Base-by-base conservation (phyloP, 2,113 vertebrate genomes). In the Muntiacus muntjak region DNA sequence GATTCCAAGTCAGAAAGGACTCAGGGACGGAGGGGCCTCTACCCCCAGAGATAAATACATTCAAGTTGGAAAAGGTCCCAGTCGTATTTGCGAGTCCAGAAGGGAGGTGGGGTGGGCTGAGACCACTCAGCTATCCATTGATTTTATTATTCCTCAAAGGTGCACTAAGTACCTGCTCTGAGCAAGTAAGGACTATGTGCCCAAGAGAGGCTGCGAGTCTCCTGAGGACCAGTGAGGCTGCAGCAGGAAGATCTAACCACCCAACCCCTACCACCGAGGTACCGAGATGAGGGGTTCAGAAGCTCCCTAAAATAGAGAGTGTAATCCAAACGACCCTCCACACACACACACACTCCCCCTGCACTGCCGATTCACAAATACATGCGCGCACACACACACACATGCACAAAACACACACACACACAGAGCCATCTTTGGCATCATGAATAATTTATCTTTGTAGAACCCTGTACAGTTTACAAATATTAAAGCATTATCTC, bases 401-500 rank as follows among this genome's bases (percentile, higher is more conserved):
- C 33, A 7, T 8, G 3, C 14, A 6, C 40, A 76, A 76, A 40
- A 74, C 55, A 15, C n/a, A 16, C 78, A 16, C 78, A 10, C 54
- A 52, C 36, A 25, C 40, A 85, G 11, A 93, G 43, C 50, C 91
- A 91, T 97, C 97, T 97, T 55, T 54, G 54, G 76, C 76, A 89
- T 97, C 95, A 86, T 97, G 97, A 96, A 97, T 92, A 94, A 97
- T 97, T 97, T 88, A 97, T 92, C 88, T 97, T 71, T 71, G 67
- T 79, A 96, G 93, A 94, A 88, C 33, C 58, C 89, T 25, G 60
- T 62, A 90, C 88, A 60, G 52, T 97, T 95, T 91, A 89, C 97
- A 97, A 97, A 98, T 97, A 97, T 92, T 93, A 96, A 97, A 97
- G 94, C 91, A 97, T 97, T 92, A 95, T 96, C 94, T 96, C 95